Percentiles rank a stretch among this genome's conserved stretches.
Conservation (phyloP, 2,888 invertebrate species). For the Sminthurinus aureus region DNA sequence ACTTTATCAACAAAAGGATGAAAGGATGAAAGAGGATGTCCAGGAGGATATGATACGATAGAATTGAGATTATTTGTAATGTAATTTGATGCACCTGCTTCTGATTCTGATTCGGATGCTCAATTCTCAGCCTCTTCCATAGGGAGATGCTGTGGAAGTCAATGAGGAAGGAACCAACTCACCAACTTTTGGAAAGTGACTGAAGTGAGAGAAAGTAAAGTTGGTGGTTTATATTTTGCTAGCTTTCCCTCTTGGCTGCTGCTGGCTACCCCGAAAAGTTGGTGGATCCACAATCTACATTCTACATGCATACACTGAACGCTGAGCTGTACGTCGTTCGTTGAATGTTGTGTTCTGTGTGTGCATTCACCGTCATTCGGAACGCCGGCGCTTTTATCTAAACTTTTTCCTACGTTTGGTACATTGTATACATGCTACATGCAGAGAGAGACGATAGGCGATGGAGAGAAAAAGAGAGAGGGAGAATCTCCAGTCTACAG, state of each 20-base stretch:
- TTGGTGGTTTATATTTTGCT: neutral
- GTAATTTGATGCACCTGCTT: neutral
- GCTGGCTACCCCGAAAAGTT: neutral
- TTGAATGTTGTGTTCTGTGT: too few relatives aligned
- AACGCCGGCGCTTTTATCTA: conserved; percentile 20
- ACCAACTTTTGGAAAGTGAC: neutral
- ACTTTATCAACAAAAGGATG: too few relatives aligned
- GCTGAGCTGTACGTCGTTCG: too few relatives aligned
- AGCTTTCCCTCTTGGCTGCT: neutral
- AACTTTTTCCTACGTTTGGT: neutral
- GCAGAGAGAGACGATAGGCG: neutral
- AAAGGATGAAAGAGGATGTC: neutral
- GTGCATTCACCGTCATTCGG: neutral
- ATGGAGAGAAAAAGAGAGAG: conserved; percentile 1
- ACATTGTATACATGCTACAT: neutral
- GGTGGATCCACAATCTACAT: too few relatives aligned
- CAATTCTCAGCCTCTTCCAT: neutral
- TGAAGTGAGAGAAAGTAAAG: conserved; percentile 7
- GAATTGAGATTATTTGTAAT: neutral
- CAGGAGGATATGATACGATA: too few relatives aligned
- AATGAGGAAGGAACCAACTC: too few relatives aligned
- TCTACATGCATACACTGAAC: too few relatives aligned
- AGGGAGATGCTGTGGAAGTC: too few relatives aligned
- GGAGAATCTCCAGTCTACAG: too few relatives aligned
- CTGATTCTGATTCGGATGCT: neutral